Percentiles rank a stretch among this genome's conserved stretches.
Evolutionary conservation across 2,113 vertebrate genomes (phyloP).

Genomic region (Perccottus glenii): DNA sequence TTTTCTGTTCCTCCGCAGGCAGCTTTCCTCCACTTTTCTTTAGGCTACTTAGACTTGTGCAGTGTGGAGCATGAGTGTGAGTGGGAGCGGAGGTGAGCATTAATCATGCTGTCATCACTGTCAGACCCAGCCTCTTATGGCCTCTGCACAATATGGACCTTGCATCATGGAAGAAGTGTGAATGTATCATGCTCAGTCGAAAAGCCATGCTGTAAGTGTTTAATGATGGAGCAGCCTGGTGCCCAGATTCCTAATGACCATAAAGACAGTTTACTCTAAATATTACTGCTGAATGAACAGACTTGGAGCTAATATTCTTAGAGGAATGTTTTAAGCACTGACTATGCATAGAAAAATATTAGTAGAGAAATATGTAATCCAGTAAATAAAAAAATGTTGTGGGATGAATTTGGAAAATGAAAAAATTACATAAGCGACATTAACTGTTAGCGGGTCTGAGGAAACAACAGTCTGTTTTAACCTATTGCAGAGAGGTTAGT

Average conservation of each 20-base stretch:
- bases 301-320: slow-evolving; percentile 12
- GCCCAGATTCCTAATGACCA: slow-evolving; percentile 28
- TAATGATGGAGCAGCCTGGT: slow-evolving; percentile 21
- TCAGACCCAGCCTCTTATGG: slow-evolving; percentile 40
- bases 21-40: slow-evolving; percentile 48
- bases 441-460: no score
- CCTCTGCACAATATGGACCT: slow-evolving; percentile 27
- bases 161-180: slow-evolving; percentile 52
- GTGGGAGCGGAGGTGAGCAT: slow-evolving; percentile 53
- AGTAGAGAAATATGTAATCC: background rate
- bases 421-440: no score
- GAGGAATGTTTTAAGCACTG: slow-evolving; percentile 19
- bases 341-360: background rate
- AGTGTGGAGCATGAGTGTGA: slow-evolving; percentile 44
- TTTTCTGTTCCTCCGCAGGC: slow-evolving; percentile 18
- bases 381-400: no score
- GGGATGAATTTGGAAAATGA: no score
- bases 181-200: slow-evolving; percentile 35
- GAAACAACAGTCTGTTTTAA: no score
- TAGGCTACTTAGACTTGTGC: slow-evolving; percentile 21
- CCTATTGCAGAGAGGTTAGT: no score
- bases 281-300: slow-evolving; percentile 2
- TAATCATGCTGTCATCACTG: slow-evolving; percentile 78
- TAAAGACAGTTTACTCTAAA: slow-evolving; percentile 17
- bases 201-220: slow-evolving; percentile 30